Percentiles rank a stretch among this genome's conserved stretches.
Evolutionary conservation across 2,888 invertebrate species (phyloP).

Genomic region (Folsomia candida): DNA sequence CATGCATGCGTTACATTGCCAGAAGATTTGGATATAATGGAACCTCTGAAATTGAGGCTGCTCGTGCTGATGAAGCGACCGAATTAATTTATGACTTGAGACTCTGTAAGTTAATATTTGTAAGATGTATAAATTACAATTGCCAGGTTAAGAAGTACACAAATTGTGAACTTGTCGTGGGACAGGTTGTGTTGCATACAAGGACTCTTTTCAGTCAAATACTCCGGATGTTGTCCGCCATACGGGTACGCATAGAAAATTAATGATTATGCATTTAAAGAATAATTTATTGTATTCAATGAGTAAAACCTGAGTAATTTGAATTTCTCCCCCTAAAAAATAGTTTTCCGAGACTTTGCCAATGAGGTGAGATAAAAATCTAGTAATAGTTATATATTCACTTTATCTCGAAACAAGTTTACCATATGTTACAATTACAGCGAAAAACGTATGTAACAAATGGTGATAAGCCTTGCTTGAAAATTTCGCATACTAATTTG

Average conservation of each 20-base stretch:
- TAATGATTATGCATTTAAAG: not conserved
- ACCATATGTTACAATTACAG: no score
- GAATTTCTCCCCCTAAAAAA: not conserved
- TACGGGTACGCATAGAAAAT: constrained; percentile 23
- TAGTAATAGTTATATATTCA: no score
- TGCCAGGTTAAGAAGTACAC: no score
- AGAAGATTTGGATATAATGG: constrained; percentile 29
- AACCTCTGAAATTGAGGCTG: constrained; percentile 24
- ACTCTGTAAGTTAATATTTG: constrained; percentile 16
- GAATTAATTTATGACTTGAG: constrained; percentile 30
- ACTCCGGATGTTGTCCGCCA: constrained; percentile 29
- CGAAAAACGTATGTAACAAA: no score
- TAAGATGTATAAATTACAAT: no score
- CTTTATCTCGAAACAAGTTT: no score
- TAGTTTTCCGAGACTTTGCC: constrained; percentile 27
- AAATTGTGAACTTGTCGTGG: not conserved
- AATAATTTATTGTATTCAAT: not conserved
- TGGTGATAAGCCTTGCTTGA: no score
- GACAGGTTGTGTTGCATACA: constrained; percentile 24
- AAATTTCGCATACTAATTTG: no score
- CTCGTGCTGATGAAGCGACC: constrained; percentile 28
- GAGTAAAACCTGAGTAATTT: not conserved
- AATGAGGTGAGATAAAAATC: no score
- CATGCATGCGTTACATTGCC: constrained; percentile 25
- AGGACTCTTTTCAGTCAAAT: constrained; percentile 24